These are phyloP conservation scores for Oncopodura yosiiana DNA, from an alignment of 1,140 invertebrate species.

Conservation along the genomic window DNA sequence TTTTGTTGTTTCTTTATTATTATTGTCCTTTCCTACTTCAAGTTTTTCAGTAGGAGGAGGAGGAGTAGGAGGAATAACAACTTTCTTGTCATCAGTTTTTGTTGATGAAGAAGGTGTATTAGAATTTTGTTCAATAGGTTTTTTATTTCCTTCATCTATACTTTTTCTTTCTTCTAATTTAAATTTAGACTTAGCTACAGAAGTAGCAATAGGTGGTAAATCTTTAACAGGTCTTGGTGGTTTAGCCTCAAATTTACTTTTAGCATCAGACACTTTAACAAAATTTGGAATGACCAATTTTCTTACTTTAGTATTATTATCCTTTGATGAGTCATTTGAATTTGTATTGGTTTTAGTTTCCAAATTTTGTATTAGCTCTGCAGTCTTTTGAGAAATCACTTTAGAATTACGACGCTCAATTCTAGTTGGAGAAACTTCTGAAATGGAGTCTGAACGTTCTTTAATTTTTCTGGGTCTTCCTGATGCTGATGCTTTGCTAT, in stretches of 20 bases:
- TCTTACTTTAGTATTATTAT: conserved; percentile 13
- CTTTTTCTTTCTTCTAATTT: conserved; percentile 1
- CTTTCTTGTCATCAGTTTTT: not conserved
- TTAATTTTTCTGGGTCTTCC: conserved; percentile 10
- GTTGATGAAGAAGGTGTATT: not conserved
- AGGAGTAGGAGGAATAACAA: not conserved
- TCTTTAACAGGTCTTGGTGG: conserved; percentile 18
- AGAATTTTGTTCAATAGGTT: conserved; percentile 10
- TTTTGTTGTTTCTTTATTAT: not conserved
- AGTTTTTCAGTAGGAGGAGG: not conserved
- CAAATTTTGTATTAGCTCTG: conserved; percentile 35
- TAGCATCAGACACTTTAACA: conserved; percentile 38
- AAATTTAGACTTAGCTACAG: conserved; percentile 5
- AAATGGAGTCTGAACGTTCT: conserved; percentile 17
- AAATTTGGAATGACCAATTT: conserved; percentile 35
- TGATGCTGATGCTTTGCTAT: not conserved
- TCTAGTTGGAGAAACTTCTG: conserved; percentile 38
- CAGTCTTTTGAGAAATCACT: conserved; percentile 34
- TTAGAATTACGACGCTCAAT: conserved; percentile 33
- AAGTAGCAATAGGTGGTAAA: not conserved
- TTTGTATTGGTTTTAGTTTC: conserved; percentile 29
- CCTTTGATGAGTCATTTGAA: conserved; percentile 9
- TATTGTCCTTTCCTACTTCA: not conserved
- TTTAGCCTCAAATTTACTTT: conserved; percentile 36
- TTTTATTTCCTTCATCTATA: conserved; percentile 5